These are phyloP conservation scores for Motacilla tschutschensis DNA, from an alignment of 2,113 vertebrate species.

Conservation along the genomic window DNA sequence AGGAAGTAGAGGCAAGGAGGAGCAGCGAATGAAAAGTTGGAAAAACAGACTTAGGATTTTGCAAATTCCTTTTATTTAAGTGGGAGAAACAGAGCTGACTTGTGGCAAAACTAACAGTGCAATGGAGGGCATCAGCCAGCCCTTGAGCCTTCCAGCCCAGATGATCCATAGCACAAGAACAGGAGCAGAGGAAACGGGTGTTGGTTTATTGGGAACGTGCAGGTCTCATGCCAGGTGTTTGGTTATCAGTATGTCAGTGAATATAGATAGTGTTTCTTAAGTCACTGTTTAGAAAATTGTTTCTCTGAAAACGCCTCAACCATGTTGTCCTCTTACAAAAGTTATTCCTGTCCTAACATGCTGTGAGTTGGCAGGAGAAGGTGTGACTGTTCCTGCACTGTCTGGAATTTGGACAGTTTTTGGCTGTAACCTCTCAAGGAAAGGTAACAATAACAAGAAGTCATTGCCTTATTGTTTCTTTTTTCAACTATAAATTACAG, in stretches of 20 bases:
- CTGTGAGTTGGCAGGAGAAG: constrained; percentile 36
- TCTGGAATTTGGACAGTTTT: constrained; percentile 68
- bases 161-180: neutral
- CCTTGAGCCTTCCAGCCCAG: neutral
- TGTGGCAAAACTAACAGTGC: neutral
- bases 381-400: constrained; percentile 50
- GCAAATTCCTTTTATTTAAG: neutral
- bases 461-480: constrained; percentile 35
- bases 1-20: neutral
- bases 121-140: neutral
- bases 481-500: constrained; percentile 54
- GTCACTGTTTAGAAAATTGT: neutral
- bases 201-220: neutral
- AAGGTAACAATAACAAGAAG: constrained; percentile 67
- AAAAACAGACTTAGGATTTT: neutral
- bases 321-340: constrained; percentile 34
- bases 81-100: neutral
- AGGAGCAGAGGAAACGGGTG: neutral
- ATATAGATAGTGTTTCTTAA: neutral
- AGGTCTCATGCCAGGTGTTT: neutral
- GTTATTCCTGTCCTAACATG: constrained; percentile 48
- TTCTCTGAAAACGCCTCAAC: constrained; percentile 15
- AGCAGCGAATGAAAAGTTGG: neutral
- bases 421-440: constrained; percentile 63
- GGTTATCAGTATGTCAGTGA: neutral